These are phyloP conservation scores for Embiotoca jacksoni DNA, from an alignment of 2,113 vertebrate genomes.

Conservation along the genomic window DNA sequence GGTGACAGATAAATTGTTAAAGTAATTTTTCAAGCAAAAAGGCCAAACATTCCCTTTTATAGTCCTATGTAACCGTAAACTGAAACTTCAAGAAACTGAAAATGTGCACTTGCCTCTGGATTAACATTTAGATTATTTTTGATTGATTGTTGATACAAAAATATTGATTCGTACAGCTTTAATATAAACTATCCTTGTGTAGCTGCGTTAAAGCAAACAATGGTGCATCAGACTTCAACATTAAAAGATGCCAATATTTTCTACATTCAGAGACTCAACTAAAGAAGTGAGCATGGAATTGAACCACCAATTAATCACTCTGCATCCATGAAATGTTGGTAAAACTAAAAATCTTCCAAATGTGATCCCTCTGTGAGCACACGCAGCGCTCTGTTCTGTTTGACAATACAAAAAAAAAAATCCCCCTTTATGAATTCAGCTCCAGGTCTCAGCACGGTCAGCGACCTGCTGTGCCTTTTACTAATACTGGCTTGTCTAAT, in stretches of 20 bases:
- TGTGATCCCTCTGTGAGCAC: neutral
- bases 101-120: too few relatives aligned
- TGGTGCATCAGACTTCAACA: neutral
- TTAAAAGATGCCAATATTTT: neutral
- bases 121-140: too few relatives aligned
- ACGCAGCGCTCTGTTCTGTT: constrained; percentile 7
- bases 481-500: constrained; percentile 47
- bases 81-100: too few relatives aligned
- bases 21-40: too few relatives aligned
- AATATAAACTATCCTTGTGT: too few relatives aligned
- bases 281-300: neutral
- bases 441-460: constrained; percentile 26
- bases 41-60: too few relatives aligned
- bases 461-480: constrained; percentile 26
- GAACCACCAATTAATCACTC: constrained; percentile 4
- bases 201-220: too few relatives aligned
- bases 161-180: too few relatives aligned
- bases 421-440: constrained; percentile 2
- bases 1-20: too few relatives aligned
- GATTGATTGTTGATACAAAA: too few relatives aligned
- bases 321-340: constrained; percentile 3
- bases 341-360: neutral
- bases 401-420: constrained; percentile 9
- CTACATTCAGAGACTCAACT: neutral
- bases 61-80: too few relatives aligned